Conservation (phyloP, 2,888 invertebrate species). For the Plusia festucae region DNA sequence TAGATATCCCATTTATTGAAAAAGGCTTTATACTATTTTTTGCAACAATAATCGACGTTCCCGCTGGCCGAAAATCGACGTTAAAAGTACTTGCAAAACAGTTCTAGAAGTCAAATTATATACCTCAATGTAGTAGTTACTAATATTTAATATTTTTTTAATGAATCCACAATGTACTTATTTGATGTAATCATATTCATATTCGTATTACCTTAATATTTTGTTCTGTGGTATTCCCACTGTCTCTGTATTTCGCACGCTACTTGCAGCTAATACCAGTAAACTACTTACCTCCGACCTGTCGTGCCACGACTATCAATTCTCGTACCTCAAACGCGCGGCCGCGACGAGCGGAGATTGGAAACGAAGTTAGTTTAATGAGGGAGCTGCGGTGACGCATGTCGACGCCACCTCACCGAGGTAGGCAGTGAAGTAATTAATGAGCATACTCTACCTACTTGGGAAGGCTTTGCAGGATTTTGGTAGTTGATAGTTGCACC, state of each 20-base stretch:
- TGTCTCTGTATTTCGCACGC: neutral
- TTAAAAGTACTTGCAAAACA: no score
- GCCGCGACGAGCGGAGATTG: constrained; percentile 55
- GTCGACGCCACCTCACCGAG: constrained; percentile 38
- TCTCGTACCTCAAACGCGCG: constrained; percentile 47
- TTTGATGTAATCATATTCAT: no score
- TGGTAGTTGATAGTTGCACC: constrained; percentile 16
- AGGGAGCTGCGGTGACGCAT: constrained; percentile 39
- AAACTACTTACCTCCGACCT: neutral
- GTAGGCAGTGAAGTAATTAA: constrained; percentile 42
- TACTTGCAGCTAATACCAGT: neutral
- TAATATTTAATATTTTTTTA: no score
- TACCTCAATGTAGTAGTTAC: no score
- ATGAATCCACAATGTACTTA: no score
- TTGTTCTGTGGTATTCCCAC: no score
- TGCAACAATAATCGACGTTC: no score
- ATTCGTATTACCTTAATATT: no score
- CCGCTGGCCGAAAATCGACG: no score
- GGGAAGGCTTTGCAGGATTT: constrained; percentile 11
- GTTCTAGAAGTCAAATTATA: no score
- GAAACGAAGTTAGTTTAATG: constrained; percentile 59
- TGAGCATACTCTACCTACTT: constrained; percentile 29
- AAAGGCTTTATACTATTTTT: no score
- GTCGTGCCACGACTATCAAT: constrained; percentile 42
- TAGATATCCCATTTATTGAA: no score